phyloP scores from a whole-genome alignment of 2,797 vertebrate species.

The Muscicapa striata region DNA sequence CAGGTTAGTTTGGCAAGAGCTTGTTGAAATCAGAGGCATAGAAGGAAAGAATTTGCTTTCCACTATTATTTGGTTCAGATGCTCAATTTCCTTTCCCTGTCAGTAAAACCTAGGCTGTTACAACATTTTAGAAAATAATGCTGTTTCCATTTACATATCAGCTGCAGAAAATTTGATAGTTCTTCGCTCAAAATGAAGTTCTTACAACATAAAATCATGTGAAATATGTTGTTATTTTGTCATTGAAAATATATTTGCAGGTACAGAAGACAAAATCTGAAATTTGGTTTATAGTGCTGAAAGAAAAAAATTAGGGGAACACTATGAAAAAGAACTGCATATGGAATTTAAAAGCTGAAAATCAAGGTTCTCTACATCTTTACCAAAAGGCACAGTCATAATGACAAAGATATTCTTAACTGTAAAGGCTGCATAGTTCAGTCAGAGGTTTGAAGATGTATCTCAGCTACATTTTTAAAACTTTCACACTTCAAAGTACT shows the following conservation, averaged over 20 bases:
- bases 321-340: not conserved
- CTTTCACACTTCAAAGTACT: not conserved
- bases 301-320: not conserved
- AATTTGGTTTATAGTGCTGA: not conserved
- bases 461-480: not conserved
- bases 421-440: not conserved
- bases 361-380: not conserved
- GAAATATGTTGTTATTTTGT: not conserved
- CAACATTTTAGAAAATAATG: not conserved
- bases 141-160: not conserved
- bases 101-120: not conserved
- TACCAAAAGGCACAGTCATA: not conserved
- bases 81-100: not conserved
- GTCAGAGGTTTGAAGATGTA: not conserved
- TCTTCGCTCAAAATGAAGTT: not conserved
- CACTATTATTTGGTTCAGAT: not conserved
- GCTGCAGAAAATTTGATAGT: not conserved
- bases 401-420: not conserved
- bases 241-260: not conserved
- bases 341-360: not conserved
- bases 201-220: not conserved
- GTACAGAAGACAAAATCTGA: not conserved
- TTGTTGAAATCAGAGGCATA: not conserved
- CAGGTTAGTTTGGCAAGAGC: not conserved
- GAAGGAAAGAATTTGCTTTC: not conserved